A percentile compares a stretch with the other conserved stretches of the same genome.
Conservation (phyloP, 1,140 invertebrate genomes). For the Papilio aristodemus region DNA sequence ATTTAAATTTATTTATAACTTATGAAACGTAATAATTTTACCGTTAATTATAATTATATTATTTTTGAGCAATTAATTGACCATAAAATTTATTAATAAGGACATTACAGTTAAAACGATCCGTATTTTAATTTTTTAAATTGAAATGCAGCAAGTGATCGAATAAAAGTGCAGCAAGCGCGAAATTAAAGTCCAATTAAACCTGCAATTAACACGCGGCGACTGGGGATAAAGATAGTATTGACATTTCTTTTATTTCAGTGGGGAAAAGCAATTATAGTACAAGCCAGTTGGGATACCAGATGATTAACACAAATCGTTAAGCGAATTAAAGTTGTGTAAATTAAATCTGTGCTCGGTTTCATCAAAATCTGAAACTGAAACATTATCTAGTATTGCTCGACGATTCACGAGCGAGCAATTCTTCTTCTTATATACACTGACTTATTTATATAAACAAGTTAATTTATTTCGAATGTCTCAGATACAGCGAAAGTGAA, state of each 20-base stretch:
- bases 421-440: too few relatives aligned
- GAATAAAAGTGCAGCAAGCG: not conserved
- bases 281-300: not conserved
- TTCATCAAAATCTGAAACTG: not conserved
- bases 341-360: not conserved
- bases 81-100: not conserved
- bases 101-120: not conserved
- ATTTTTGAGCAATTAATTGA: too few relatives aligned
- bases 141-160: not conserved
- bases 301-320: constrained; percentile 22
- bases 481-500: too few relatives aligned
- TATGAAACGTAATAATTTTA: too few relatives aligned
- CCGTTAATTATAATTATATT: too few relatives aligned
- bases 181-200: constrained; percentile 21
- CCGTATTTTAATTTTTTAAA: not conserved
- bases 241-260: constrained; percentile 19
- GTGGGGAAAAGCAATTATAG: constrained; percentile 13
- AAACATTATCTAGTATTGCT: not conserved
- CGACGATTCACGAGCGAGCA: too few relatives aligned
- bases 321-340: not conserved
- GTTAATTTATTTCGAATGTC: too few relatives aligned
- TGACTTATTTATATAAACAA: too few relatives aligned
- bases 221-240: constrained; percentile 2
- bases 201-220: not conserved
- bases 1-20: too few relatives aligned